A percentile compares a stretch with the other conserved stretches of the same genome.
phyloP scores from a whole-genome alignment of 2,113 vertebrate genomes.

The Clarias magur region DNA sequence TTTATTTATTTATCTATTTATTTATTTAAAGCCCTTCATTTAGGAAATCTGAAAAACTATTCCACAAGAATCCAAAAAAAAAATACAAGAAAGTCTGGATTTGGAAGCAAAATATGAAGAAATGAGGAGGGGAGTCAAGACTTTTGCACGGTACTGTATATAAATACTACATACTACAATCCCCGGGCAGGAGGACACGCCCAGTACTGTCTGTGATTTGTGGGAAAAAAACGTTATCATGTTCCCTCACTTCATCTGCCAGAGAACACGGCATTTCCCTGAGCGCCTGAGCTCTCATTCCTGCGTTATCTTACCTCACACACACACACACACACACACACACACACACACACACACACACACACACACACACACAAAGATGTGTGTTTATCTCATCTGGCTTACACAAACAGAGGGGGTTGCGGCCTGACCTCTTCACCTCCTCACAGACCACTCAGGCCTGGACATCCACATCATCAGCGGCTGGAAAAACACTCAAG shows the following conservation, averaged over 20 bases:
- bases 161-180: too few species aligned
- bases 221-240: neutral
- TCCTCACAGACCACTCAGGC: neutral
- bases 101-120: too few species aligned
- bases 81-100: too few species aligned
- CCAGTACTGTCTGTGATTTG: neutral
- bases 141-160: too few species aligned
- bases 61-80: too few species aligned
- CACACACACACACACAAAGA: slow-evolving; percentile 43
- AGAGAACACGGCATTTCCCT: slow-evolving; percentile 29
- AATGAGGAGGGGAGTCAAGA: too few species aligned
- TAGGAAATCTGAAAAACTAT: too few species aligned
- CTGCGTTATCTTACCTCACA: slow-evolving; percentile 43
- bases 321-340: slow-evolving; percentile 17
- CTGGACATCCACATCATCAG: neutral
- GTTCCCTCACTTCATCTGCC: neutral
- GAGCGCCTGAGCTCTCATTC: slow-evolving; percentile 32
- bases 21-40: too few species aligned
- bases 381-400: slow-evolving; percentile 52
- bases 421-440: slow-evolving; percentile 5
- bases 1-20: too few species aligned
- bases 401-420: slow-evolving; percentile 47
- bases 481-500: neutral
- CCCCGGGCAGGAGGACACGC: neutral
- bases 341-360: slow-evolving; percentile 28